Conservation (phyloP, 2,797 vertebrate species). For the Zalophus californianus region DNA sequence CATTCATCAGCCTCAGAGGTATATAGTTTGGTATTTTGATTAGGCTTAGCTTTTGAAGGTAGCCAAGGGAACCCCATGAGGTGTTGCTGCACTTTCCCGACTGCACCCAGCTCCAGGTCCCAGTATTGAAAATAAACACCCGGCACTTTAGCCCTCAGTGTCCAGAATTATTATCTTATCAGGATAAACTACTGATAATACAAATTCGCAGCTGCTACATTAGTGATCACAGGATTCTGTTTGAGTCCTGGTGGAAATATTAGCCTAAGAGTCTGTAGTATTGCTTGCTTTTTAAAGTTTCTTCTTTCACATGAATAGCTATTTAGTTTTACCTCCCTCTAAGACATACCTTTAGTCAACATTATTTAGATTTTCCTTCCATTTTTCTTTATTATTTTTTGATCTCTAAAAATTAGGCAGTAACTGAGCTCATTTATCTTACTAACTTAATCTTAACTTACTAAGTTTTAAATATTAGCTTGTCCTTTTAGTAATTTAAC, state of each 20-base stretch:
- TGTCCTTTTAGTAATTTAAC: conserved; percentile 16
- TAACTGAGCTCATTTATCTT: neutral
- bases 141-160: neutral
- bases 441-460: neutral
- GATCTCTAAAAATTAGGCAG: neutral
- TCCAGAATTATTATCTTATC: neutral
- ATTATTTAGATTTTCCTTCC: neutral
- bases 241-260: neutral
- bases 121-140: neutral
- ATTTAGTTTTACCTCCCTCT: neutral
- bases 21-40: neutral
- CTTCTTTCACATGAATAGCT: neutral
- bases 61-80: neutral
- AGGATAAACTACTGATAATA: neutral
- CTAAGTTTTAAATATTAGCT: neutral
- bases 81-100: neutral
- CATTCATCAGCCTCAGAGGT: neutral
- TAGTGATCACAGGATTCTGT: neutral
- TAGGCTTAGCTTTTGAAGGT: neutral
- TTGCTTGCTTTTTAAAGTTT: neutral
- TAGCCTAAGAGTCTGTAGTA: neutral
- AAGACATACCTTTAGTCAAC: neutral
- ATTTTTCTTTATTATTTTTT: conserved; percentile 22
- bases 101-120: neutral
- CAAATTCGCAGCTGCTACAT: neutral